Evolutionary conservation across 2,113 vertebrate species (phyloP), one percentile per base, ranked within the genome.

Genomic region (Nothobranchius furzeri): DNA sequence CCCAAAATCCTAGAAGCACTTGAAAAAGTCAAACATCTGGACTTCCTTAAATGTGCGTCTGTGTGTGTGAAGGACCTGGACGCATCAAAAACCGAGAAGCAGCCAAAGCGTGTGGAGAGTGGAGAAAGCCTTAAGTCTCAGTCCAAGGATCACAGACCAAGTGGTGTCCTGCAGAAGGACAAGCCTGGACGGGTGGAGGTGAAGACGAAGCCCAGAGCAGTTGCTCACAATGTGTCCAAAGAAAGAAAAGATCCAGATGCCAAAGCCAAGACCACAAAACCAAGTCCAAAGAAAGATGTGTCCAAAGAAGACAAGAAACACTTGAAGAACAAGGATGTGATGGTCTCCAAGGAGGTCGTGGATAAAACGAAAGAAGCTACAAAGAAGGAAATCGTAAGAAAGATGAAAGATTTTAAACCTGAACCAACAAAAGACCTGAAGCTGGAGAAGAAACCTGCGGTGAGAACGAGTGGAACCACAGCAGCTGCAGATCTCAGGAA

Each of bases 11-110:
- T 99, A 64, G 96, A 99, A 0, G 95, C 95, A 10, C 75, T 99
- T 47, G 94, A 95, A 71, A 96, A 94, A 78, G 86, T 99, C 53
- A 94, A 93, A 82, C 95, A 97, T 78, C 70, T 99, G 67, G 93
- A 94, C 3, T 99, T 97, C 75, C 89, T 99, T 75, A 95, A 84
- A 62, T 82, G 93, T 1, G 94, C 96, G 0, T 90, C 92, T 13
- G 93, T 95, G 53, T 95, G 94, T 11, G 86, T 88, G 17, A 92
- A 93, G 0, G 96, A 97, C 52, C 75, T 96, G n/a, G 93, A 93
- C 60, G 51, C 2, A 0, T 1, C 72, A 30, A 89, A 83, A 30
- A 25, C 35, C 0, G 92, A 95, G 24, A 94, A 92, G 68, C 92
- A 82, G n/a, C 95, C 93, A 1, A 93, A 70, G 62, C 90, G 92